Conservation (phyloP, 2,113 vertebrate genomes). For the Thermophis baileyi region DNA sequence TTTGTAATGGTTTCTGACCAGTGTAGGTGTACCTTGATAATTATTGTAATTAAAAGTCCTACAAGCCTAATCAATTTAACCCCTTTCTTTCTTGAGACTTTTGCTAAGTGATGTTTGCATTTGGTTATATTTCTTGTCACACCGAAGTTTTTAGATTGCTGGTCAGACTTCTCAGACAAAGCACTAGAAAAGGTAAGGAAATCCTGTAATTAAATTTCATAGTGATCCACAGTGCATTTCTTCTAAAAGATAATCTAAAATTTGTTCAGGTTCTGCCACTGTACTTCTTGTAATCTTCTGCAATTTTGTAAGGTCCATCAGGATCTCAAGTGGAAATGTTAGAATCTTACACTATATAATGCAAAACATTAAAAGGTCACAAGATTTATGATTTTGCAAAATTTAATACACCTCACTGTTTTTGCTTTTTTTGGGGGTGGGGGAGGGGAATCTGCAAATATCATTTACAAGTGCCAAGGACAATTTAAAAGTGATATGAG, state of each 20-base stretch:
- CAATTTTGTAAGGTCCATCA: neutral
- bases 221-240: neutral
- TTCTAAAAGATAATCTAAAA: neutral
- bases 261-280: neutral
- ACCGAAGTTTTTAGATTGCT: conserved; percentile 28
- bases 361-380: neutral
- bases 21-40: conserved; percentile 60
- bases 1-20: conserved; percentile 63
- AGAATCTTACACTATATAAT: neutral
- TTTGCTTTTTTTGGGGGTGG: neutral
- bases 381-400: neutral
- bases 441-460: neutral
- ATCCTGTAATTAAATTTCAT: neutral
- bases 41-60: conserved; percentile 66
- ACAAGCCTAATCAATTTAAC: conserved; percentile 58
- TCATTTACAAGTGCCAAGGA: neutral
- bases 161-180: conserved; percentile 28
- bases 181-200: neutral
- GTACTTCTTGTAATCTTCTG: neutral
- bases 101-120: conserved; percentile 60
- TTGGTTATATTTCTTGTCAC: conserved; percentile 34
- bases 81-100: conserved; percentile 59
- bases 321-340: neutral
- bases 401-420: neutral
- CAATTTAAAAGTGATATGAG: neutral